Conservation (phyloP, 2,888 invertebrate genomes). For the Papilio protenor region DNA sequence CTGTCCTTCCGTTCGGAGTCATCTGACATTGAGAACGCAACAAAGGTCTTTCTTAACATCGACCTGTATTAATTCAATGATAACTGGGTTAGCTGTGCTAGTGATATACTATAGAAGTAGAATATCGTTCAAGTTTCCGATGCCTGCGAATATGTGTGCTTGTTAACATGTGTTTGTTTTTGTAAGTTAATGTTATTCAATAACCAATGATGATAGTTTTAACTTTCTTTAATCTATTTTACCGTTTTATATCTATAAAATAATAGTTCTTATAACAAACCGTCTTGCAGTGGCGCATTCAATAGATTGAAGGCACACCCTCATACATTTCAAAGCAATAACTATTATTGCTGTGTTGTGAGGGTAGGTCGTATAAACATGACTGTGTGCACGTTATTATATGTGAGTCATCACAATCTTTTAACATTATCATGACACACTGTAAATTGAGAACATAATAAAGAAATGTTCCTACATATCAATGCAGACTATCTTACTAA, state of each 20-base stretch:
- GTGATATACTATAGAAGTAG: neutral
- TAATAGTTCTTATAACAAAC: neutral
- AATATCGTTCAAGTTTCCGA: neutral
- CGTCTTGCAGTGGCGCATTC: constrained; percentile 26
- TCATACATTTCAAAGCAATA: constrained; percentile 28
- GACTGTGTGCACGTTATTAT: neutral
- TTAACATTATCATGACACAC: constrained; percentile 1
- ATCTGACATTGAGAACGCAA: neutral
- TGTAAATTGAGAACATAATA: neutral
- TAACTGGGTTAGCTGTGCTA: neutral
- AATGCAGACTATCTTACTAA: neutral
- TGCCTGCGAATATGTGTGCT: too few relatives aligned
- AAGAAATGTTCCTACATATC: neutral
- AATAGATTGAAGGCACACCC: constrained; percentile 37
- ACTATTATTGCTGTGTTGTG: constrained; percentile 26
- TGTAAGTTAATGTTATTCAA: neutral
- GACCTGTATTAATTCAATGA: neutral
- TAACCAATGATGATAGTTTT: neutral
- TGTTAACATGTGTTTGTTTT: neutral
- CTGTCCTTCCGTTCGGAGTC: neutral
- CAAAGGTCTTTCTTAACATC: neutral
- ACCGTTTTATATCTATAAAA: neutral
- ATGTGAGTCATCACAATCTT: constrained; percentile 11
- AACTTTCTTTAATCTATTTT: neutral
- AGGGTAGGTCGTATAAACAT: constrained; percentile 13